These are phyloP conservation scores for Bergia sp. DNA, from an alignment of 92 coral and sea anemone genomes.

Conservation along the genomic window DNA sequence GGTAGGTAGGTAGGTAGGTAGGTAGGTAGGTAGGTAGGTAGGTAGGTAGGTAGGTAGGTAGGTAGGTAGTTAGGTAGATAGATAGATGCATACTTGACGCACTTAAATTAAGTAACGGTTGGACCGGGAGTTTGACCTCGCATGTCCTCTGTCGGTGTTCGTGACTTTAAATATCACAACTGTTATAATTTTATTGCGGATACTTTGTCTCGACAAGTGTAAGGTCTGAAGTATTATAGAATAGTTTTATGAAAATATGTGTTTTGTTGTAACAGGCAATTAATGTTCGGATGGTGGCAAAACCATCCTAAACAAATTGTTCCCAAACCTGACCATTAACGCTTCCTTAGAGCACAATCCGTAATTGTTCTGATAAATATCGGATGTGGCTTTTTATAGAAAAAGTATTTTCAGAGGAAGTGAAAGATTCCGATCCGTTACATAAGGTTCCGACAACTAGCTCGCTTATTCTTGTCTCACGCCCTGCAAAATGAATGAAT, in stretches of 20 bases:
- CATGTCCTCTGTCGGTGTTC: too few relatives aligned
- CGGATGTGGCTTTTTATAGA: not conserved
- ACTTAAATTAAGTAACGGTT: too few relatives aligned
- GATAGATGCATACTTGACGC: too few relatives aligned
- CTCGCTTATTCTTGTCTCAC: not conserved
- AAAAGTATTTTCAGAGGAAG: not conserved
- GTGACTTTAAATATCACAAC: too few relatives aligned
- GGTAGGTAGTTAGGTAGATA: too few relatives aligned
- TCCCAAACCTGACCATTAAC: not conserved
- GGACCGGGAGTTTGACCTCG: too few relatives aligned
- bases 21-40: too few relatives aligned
- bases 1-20: too few relatives aligned
- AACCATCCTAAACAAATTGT: not conserved
- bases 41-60: too few relatives aligned
- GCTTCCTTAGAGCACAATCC: not conserved
- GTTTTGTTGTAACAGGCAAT: not conserved
- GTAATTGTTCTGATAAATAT: not conserved
- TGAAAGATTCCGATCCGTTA: not conserved
- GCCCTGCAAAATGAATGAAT: not conserved
- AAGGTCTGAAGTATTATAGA: too few relatives aligned
- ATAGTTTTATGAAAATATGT: not conserved
- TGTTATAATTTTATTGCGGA: too few relatives aligned
- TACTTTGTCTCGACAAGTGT: too few relatives aligned
- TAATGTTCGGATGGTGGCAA: not conserved
- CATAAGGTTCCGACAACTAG: not conserved